Percentiles rank a stretch among this genome's conserved stretches.
Evolutionary conservation across 2,888 invertebrate species (phyloP).

Genomic region (Melinaea menophilus): DNA sequence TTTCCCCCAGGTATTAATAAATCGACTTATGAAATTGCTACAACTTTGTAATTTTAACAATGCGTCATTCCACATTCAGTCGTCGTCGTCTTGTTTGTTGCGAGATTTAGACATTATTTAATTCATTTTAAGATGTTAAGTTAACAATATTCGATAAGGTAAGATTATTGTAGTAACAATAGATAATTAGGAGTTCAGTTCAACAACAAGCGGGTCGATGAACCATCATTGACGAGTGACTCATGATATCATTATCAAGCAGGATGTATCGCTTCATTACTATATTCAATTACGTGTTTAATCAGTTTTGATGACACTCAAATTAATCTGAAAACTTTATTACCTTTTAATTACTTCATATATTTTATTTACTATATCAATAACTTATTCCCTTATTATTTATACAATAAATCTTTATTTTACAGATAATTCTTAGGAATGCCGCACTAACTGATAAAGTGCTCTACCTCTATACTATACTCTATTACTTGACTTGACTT

Average conservation of each 20-base stretch:
- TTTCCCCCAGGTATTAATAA: slow-evolving; percentile 39
- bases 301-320: slow-evolving; percentile 1
- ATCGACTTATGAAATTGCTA: slow-evolving; percentile 39
- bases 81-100: slow-evolving; percentile 8
- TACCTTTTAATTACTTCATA: background rate
- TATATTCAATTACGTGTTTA: background rate
- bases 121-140: too few relatives aligned
- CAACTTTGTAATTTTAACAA: slow-evolving; percentile 37
- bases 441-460: too few relatives aligned
- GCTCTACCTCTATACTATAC: too few relatives aligned
- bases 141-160: too few relatives aligned
- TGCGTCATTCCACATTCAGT: slow-evolving; percentile 32
- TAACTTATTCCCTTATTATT: background rate
- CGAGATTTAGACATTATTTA: slow-evolving; percentile 12
- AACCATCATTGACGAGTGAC: background rate
- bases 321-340: background rate
- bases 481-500: too few relatives aligned
- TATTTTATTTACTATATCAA: background rate
- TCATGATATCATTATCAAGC: background rate
- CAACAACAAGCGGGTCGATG: background rate
- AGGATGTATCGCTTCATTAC: background rate
- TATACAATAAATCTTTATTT: background rate
- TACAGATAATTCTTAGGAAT: background rate
- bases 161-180: too few relatives aligned
- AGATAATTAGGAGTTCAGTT: too few relatives aligned